Conservation (phyloP, 1,140 invertebrate genomes). For the Papilio polytes region DNA sequence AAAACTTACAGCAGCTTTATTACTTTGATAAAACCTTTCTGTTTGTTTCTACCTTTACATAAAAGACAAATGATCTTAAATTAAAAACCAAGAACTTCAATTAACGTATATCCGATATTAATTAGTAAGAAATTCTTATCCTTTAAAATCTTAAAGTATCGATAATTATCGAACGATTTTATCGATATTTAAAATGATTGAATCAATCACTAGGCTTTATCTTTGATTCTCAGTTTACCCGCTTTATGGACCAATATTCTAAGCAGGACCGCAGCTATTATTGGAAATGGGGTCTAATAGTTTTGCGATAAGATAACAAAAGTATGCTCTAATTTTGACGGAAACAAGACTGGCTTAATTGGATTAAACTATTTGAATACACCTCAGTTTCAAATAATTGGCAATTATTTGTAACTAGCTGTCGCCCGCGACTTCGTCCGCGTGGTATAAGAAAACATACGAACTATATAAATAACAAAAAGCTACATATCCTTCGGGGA, state of each 20-base stretch:
- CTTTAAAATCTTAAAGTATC: constrained; percentile 20
- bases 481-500: too few species aligned
- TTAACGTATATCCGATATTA: constrained; percentile 26
- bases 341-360: constrained; percentile 37
- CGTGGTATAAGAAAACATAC: too few species aligned
- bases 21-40: neutral
- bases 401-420: too few species aligned
- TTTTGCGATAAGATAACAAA: constrained; percentile 62
- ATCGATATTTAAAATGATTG: constrained; percentile 55
- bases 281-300: constrained; percentile 60
- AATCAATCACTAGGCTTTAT: constrained; percentile 57
- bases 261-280: constrained; percentile 56
- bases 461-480: too few species aligned
- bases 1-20: neutral
- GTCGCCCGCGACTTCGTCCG: too few species aligned
- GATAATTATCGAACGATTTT: constrained; percentile 40
- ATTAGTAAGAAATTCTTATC: constrained; percentile 24
- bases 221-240: constrained; percentile 52
- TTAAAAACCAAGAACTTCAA: constrained; percentile 2
- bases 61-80: neutral
- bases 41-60: neutral
- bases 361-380: constrained; percentile 3
- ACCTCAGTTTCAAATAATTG: constrained; percentile 12
- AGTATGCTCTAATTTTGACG: constrained; percentile 44
- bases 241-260: constrained; percentile 56